A percentile compares a stretch with the other conserved stretches of the same genome.
These are phyloP conservation scores for Guaruba guarouba DNA, from an alignment of 2,113 vertebrate species.

Conservation along the genomic window DNA sequence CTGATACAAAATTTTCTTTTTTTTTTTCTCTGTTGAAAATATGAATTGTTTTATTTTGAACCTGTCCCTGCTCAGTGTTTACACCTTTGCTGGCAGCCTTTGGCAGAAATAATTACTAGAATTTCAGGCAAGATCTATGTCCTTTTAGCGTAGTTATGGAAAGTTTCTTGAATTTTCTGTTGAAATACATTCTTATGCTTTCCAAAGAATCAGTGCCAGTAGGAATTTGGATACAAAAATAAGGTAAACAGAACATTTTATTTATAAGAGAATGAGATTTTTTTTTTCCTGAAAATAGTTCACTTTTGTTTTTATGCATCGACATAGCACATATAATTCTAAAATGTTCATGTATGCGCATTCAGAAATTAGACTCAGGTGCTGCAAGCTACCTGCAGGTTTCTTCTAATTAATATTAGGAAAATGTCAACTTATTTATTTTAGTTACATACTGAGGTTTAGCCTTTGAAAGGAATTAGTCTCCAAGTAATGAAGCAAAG, in stretches of 20 bases:
- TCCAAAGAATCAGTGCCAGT: not conserved
- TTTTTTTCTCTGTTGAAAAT: not conserved
- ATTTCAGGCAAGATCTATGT: not conserved
- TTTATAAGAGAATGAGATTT: not conserved
- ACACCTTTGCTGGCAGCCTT: not conserved
- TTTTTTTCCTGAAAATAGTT: not conserved
- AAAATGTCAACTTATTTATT: not conserved
- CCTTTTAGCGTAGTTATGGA: not conserved
- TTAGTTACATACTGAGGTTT: not conserved
- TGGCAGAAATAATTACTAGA: not conserved
- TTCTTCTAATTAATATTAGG: not conserved
- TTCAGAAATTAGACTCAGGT: not conserved
- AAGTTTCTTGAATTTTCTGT: not conserved
- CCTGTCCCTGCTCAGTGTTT: not conserved
- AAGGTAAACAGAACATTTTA: not conserved
- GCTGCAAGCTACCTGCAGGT: not conserved
- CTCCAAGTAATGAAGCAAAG: constrained; percentile 20
- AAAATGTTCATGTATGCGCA: not conserved
- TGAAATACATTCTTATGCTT: not conserved
- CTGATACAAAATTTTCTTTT: not conserved
- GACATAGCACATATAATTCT: not conserved
- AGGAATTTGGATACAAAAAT: not conserved
- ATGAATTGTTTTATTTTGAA: not conserved
- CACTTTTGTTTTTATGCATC: not conserved
- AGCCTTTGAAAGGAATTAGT: constrained; percentile 7